Base-by-base conservation (phyloP, 2,797 vertebrate species). In the Pseudochaenichthys georgianus region DNA sequence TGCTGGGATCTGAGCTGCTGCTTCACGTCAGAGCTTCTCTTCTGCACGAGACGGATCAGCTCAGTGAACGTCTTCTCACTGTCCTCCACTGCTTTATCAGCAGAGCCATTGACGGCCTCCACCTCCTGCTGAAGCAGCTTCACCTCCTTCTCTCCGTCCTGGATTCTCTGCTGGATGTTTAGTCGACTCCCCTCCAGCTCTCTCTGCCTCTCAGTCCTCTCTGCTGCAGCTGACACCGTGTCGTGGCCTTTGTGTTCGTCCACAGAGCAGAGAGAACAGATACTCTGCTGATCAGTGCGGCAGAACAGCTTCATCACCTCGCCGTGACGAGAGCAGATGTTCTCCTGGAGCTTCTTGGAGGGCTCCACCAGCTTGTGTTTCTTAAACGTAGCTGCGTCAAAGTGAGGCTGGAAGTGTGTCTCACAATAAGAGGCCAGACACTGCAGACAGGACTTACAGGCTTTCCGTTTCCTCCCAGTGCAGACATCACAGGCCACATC, bases 81-180 rank as follows among this genome's bases (percentile, higher is more conserved):
- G 51, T 69, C 19, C 58, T 34, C 0, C 34, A 75, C 45, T 57
- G 59, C 9, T 75, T 69, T 43, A 11, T 75, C 6, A 55, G 73
- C 59, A 2, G 59, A 50, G 4, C 2, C 5, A 10, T 41, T 75
- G 9, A 75, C n/a, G 1, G 23, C 51, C 51, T 78, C 46, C 34
- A 63, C n/a, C 58, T 73, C 13, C 48, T 21, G 65, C 2, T 69
- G 58, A 1, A 75, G 73, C 57, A 42, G 2, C 50, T 61, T 73
- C 59, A 48, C 1, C 1, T 0, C 43, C 23, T 77, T 61, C 16
- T 66, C 0, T 1, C 41, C 15, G 2, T 74, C 52, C 0, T 64
- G 53, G 5, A 74, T 64, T 64, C 53, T 68, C 13, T 54, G 55
- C 55, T 75, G 72, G 64, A 47, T 54, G 0, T 61, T 53, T 15